phyloP scores from a whole-genome alignment of 2,113 vertebrate species.

The Mesoclemmys tuberculata region DNA sequence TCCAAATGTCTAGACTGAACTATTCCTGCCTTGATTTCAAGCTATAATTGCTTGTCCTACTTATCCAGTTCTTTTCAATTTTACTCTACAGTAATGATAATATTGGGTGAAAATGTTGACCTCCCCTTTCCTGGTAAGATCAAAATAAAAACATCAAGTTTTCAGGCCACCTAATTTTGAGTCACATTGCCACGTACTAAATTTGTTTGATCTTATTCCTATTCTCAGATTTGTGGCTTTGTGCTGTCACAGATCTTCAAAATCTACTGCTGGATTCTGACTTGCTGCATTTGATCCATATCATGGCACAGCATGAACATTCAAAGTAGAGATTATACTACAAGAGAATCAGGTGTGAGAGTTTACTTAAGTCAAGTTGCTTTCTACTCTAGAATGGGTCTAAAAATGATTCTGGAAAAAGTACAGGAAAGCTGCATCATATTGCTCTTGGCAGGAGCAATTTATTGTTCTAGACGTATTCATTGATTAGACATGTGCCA shows the following conservation, averaged over 20 bases:
- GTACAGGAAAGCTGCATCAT: background rate
- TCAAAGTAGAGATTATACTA: background rate
- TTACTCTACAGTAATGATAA: background rate
- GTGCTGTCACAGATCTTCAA: background rate
- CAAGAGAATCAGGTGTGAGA: background rate
- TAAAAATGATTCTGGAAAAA: background rate
- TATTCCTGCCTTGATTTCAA: background rate
- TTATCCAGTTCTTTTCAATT: background rate
- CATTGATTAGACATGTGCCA: background rate
- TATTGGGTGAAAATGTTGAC: background rate
- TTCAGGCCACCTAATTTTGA: background rate
- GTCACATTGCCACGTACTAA: background rate
- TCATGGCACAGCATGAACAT: background rate
- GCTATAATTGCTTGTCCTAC: background rate
- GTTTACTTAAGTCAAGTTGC: background rate
- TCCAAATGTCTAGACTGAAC: background rate
- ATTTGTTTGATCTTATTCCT: background rate
- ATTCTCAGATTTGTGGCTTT: background rate
- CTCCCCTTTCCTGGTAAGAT: background rate
- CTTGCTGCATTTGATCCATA: background rate
- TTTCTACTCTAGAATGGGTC: background rate
- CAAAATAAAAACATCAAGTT: background rate
- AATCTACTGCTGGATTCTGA: background rate
- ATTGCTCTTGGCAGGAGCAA: background rate
- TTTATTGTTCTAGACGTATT: background rate